Percentiles rank a stretch among this genome's conserved stretches.
phyloP scores from a whole-genome alignment of 1,140 invertebrate species.

The Polypedilum vanderplanki region DNA sequence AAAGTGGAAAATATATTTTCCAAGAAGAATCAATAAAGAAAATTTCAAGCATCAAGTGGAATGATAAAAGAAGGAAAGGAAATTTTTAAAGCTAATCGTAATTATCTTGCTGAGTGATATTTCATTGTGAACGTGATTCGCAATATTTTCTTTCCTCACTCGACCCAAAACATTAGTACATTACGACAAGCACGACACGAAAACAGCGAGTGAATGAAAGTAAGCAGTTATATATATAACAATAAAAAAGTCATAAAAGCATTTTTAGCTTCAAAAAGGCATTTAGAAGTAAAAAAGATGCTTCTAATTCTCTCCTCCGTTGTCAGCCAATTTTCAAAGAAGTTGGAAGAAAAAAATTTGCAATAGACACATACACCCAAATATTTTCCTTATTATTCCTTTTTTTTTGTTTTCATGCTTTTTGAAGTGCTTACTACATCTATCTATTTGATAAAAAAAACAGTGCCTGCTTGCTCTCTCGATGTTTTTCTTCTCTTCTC shows the following conservation, averaged over 20 bases:
- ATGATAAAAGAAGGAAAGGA: too few relatives aligned
- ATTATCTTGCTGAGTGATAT: neutral
- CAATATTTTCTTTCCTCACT: neutral
- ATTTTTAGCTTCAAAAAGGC: neutral
- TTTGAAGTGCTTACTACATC: neutral
- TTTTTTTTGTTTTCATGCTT: neutral
- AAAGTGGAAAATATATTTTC: neutral
- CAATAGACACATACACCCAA: neutral
- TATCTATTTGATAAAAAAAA: neutral
- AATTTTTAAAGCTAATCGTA: neutral
- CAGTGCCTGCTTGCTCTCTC: neutral
- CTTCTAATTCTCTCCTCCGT: neutral
- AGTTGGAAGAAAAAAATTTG: too few relatives aligned
- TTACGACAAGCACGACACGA: neutral
- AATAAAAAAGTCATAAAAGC: neutral
- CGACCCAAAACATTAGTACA: neutral
- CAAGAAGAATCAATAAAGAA: neutral
- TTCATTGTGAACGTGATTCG: constrained; percentile 12
- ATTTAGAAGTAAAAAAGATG: neutral
- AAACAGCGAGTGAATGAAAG: too few relatives aligned
- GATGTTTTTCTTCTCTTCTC: neutral
- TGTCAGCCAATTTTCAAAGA: neutral
- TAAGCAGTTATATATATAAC: too few relatives aligned
- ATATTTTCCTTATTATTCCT: neutral
- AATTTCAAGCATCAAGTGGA: too few relatives aligned